Evolutionary conservation across 2,797 vertebrate species (phyloP), one percentile per base, ranked within the genome.

Genomic region (Peromyscus attwateri): DNA sequence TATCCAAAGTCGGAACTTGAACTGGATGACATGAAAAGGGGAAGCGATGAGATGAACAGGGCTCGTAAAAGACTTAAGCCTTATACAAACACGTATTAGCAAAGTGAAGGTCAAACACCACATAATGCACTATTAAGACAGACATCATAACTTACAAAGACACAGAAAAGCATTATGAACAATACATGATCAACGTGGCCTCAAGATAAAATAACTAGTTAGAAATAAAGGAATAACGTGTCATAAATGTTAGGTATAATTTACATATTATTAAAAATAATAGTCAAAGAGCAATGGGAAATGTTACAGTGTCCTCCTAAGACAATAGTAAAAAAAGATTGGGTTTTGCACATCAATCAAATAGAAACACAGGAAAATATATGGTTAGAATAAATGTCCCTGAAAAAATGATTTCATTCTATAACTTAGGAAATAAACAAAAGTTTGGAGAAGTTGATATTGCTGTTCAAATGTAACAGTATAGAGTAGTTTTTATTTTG

Each of bases 121-220:
- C 64, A 85, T 29, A 77, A 55, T 49, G 3, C 43, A 62, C 96
- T 64, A 60, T 2, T 31, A 73, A 62, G 25, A 77, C 37, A 82
- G 75, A 52, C 5, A 16, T 1, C 64, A 23, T 66, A 27, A 93
- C 64, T 96, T 89, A 13, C 90, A 75, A 84, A 34, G 31, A 49
- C 1, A 64, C 43, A 16, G 40, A 79, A 55, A 90, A 95, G 77
- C 37, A 66, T 29, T 29, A 75, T 49, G 17, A 89, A 70, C 29
- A 93, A 40, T 34, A 10, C 13, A 71, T 83, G 25, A 77, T 75
- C 40, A 96, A 43, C 60, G 16, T 2, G 68, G 3, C 17, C 52
- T 92, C 76, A 71, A 92, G 84, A 49, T 25, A 94, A 96, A 95
- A 80, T 25, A 52, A 34, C 29, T 82, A 88, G 66, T 77, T 94